Conservation (phyloP, 2,888 invertebrate genomes). For the Liodrosophila aerea region DNA sequence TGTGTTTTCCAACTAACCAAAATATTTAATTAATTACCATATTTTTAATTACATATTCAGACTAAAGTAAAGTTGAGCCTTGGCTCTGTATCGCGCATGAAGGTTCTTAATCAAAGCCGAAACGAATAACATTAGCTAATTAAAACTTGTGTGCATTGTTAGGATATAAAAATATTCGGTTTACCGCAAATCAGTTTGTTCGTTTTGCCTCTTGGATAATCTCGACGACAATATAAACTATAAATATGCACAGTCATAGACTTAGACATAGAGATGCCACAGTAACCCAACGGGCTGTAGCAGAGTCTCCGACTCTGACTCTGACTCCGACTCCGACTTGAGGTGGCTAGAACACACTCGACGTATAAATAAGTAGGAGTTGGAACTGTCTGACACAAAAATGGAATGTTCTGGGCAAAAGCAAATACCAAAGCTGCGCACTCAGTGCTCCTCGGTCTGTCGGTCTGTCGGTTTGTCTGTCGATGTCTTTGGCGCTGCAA, state of each 20-base stretch:
- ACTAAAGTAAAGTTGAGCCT: no score
- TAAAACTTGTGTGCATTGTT: no score
- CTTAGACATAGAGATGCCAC: constrained; percentile 26
- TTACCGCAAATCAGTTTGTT: constrained; percentile 9
- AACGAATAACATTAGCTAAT: no score
- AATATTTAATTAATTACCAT: no score
- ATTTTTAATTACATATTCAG: no score
- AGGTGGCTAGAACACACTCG: neutral
- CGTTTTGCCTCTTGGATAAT: constrained; percentile 20
- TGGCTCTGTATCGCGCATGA: no score
- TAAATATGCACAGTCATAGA: constrained; percentile 61
- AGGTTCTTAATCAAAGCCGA: no score
- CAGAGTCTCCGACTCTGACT: neutral
- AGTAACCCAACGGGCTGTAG: constrained; percentile 22
- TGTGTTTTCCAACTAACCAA: no score
- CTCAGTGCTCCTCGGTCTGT: constrained; percentile 2
- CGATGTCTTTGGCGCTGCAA: constrained; percentile 56
- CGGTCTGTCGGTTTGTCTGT: neutral
- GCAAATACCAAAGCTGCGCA: constrained; percentile 27
- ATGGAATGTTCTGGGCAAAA: constrained; percentile 45
- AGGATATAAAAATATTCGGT: constrained; percentile 22
- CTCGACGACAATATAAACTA: constrained; percentile 62
- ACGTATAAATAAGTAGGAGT: constrained; percentile 31
- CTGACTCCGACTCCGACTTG: no score
- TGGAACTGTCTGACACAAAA: constrained; percentile 49